These are phyloP conservation scores for Hybos culiciformis DNA, from an alignment of 2,888 invertebrate genomes.

Conservation along the genomic window DNA sequence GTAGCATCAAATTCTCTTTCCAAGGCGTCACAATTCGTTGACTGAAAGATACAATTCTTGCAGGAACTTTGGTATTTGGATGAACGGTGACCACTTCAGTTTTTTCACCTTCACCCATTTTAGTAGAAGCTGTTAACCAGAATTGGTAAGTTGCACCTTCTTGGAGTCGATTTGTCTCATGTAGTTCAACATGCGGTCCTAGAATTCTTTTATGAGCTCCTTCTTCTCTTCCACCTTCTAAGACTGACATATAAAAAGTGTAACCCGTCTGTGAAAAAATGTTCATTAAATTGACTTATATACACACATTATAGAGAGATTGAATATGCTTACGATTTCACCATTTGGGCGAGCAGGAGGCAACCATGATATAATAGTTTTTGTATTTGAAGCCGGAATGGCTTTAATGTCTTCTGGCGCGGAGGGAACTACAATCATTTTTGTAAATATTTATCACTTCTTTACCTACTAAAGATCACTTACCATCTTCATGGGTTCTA, in stretches of 20 bases:
- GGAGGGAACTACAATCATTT: conserved; percentile 55
- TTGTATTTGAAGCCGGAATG: conserved; percentile 68
- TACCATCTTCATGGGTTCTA: conserved; percentile 81
- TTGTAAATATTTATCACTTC: conserved; percentile 10
- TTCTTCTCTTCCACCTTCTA: conserved; percentile 64
- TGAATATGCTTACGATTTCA: conserved; percentile 53
- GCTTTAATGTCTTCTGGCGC: conserved; percentile 85
- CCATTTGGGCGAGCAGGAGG: conserved; percentile 78
- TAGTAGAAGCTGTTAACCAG: conserved; percentile 62
- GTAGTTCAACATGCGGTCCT: conserved; percentile 53
- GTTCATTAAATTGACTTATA: not conserved
- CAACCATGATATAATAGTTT: conserved; percentile 79
- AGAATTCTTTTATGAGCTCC: conserved; percentile 63
- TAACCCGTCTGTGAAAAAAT: conserved; percentile 42
- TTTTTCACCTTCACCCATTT: conserved; percentile 70
- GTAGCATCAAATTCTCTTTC: conserved; percentile 72
- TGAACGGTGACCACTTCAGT: conserved; percentile 63
- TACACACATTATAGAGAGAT: too few species aligned
- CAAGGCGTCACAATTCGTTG: conserved; percentile 65
- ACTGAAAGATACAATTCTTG: conserved; percentile 79
- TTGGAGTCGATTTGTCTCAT: conserved; percentile 56
- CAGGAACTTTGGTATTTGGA: conserved; percentile 68
- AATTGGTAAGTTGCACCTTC: conserved; percentile 61
- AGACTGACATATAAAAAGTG: conserved; percentile 67
- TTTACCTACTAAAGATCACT: conserved; percentile 18